phyloP scores from a whole-genome alignment of 2,113 vertebrate species.

The Hippocampus comes region DNA sequence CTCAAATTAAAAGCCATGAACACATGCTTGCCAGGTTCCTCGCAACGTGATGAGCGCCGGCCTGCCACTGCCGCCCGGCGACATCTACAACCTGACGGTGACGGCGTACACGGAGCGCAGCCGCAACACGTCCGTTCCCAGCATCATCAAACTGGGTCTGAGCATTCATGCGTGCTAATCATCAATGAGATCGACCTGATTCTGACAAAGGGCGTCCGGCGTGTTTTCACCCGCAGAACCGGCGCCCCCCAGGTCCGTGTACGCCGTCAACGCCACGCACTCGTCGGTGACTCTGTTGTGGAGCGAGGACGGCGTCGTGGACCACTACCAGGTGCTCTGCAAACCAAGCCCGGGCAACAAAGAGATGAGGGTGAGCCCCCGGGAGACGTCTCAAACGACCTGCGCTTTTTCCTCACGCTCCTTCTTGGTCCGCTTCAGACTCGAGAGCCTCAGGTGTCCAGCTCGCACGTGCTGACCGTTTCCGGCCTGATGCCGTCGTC shows the following conservation, averaged over 20 bases:
- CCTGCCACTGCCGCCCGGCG: constrained; percentile 85
- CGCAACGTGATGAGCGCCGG: constrained; percentile 85
- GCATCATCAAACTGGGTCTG: constrained; percentile 88
- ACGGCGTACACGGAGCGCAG: constrained; percentile 90
- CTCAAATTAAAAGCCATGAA: neutral
- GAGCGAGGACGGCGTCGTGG: constrained; percentile 90
- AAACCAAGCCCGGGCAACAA: constrained; percentile 64
- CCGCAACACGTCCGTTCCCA: constrained; percentile 83
- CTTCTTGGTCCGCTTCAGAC: constrained; percentile 26
- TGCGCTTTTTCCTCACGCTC: too few relatives aligned
- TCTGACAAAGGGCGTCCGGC: neutral
- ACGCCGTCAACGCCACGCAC: constrained; percentile 88
- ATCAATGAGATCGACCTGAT: neutral
- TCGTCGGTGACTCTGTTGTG: constrained; percentile 89
- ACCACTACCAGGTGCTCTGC: constrained; percentile 88
- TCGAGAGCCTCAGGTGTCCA: constrained; percentile 78
- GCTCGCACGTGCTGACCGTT: constrained; percentile 81
- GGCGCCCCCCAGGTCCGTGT: constrained; percentile 85
- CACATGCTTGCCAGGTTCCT: constrained; percentile 74
- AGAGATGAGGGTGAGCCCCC: constrained; percentile 71
- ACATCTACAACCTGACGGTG: constrained; percentile 95
- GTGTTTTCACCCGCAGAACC: constrained; percentile 74
- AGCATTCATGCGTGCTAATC: neutral
- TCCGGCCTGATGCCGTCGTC: constrained; percentile 81
- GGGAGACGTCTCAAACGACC: neutral